Base-by-base conservation (phyloP, 1,140 invertebrate species). In the Pseudomyrmex flavicornis region DNA sequence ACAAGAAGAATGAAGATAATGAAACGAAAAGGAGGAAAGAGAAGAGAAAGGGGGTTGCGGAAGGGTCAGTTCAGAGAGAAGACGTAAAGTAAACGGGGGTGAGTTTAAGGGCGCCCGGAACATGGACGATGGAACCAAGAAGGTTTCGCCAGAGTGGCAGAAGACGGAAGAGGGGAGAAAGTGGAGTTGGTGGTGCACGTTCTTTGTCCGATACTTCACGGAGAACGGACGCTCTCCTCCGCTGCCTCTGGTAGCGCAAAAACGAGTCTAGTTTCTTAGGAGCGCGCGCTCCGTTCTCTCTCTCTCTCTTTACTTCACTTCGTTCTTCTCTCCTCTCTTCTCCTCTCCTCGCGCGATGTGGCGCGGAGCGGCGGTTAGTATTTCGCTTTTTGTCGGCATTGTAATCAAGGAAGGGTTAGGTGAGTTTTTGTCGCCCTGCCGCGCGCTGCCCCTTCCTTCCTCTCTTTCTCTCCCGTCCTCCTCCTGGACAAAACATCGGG, bases 381-480 rank as follows among this genome's bases (percentile, higher is more conserved):
- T 94, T 94, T 94, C 92, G 92, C 93, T 94, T 94, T 94, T 94
- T 94, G 92, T 93, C 85, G 91, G 91, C 92, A 94, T 94, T 94
- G 94, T 94, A 94, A 94, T 94, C 94, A 94, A 94, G 94, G 93
- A 94, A 94, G 94, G 94, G 94, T 94, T 94, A 94, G 94, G 93
- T 92, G 92, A 93, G 93, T 94, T 94, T 94, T 94, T 94, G 93
- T 91, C 76, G 68, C 54, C 88, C 83, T 74, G 83, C 90, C 90
- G 90, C 89, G 17, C 62, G 93, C 91, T 58, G 68, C 66, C 88
- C 84, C 82, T 86, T 90, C 89, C 88, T 87, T 54, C 76, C 54
- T 48, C 58, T 9, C 20, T 13, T 17, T 12, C 50, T 13, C 26
- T 54, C 26, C 15, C 5, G 10, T 84, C 85, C 68, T 83, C 12